Evolutionary conservation across 1,140 invertebrate species (phyloP), one percentile per base, ranked within the genome.

Genomic region (Aphis gossypii): DNA sequence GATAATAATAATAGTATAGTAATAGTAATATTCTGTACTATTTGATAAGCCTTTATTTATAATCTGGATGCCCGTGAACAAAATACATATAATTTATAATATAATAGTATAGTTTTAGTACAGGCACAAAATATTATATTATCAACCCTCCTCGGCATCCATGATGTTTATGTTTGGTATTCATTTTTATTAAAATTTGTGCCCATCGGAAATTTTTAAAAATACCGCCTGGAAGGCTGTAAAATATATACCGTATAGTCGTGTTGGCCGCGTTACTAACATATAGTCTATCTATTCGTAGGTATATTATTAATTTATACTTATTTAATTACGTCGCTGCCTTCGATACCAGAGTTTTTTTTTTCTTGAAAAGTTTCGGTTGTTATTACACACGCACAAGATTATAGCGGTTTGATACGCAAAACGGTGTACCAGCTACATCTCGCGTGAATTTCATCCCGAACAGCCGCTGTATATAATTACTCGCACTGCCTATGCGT

Each of bases 381-480:
- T 30, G 30, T 90, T 21, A 68, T 90, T 68, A 44, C 56, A 68
- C 89, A 68, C 89, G 89, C 88, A 90, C 56, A 90, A 0, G 25
- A 35, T 6, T 38, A 60, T 38, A 56, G n/a, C 54, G 25, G 41
- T 68, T 30, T 68, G 25, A 44, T 41, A 38, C 54, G 38, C 56
- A 38, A 89, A 56, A 54, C 88, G 14, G 87, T 38, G 87, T 35
- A 44, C 51, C 44, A 41, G 38, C 38, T 20, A 23, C 0, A 41
- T 90, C 56, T 90, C 89, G 89, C 89, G 89, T 90, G 89, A 68
- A 90, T 68, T 90, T 90, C 54, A 44, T 90, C 89, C 38, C 38
- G 56, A 68, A 90, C 56, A 9, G 51, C 35, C 48, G 88, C 35
- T n/a, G 35, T 56, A 56, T 90, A 48, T 90, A 90, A 90, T 90